phyloP scores from a whole-genome alignment of 23 tunicate species.

The Corella eumyota region DNA sequence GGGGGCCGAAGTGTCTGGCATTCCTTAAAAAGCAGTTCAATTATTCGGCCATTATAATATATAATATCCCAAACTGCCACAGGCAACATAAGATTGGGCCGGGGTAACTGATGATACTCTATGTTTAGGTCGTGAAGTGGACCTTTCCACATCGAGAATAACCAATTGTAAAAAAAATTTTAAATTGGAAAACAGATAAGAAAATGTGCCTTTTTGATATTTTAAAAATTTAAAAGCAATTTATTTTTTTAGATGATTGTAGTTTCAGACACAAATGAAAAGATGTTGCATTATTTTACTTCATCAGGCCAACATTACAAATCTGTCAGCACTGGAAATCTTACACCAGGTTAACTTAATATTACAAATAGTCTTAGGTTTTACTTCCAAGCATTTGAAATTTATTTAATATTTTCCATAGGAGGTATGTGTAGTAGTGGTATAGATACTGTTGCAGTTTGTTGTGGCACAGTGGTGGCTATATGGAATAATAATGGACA shows the following conservation, averaged over 20 bases:
- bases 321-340: conserved; percentile 11
- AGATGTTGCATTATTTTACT: conserved; percentile 11
- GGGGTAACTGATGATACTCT: too few species aligned
- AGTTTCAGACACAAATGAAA: conserved; percentile 10
- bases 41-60: too few species aligned
- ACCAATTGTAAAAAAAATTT: too few species aligned
- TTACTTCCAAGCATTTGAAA: neutral
- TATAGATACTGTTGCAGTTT: conserved; percentile 16
- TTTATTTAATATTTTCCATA: too few species aligned
- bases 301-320: conserved; percentile 11
- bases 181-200: too few species aligned
- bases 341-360: conserved; percentile 3
- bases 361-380: neutral
- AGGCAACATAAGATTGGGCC: too few species aligned
- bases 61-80: too few species aligned
- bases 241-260: conserved; percentile 5
- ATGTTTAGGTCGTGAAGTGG: too few species aligned
- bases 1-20: too few species aligned
- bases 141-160: too few species aligned
- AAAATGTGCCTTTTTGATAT: too few species aligned
- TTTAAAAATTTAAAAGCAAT: neutral
- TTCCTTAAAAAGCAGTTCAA: too few species aligned
- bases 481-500: conserved; percentile 25
- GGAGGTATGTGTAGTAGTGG: neutral
- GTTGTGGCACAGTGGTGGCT: conserved; percentile 39